A percentile compares a stretch with the other conserved stretches of the same genome.
Evolutionary conservation across 2,888 invertebrate species (phyloP).

Genomic region (Rapana venosa): DNA sequence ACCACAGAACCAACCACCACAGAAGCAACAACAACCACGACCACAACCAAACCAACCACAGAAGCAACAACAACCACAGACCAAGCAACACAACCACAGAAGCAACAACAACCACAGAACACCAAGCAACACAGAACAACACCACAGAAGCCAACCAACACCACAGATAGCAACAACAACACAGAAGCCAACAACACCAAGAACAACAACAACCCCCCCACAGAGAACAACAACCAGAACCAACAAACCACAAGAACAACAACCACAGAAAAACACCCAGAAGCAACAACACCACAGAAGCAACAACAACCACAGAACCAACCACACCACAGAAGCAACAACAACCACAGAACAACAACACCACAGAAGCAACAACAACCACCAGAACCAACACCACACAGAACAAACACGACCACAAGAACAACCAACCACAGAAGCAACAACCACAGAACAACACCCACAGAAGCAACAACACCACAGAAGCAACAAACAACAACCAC

Average conservation of each 20-base stretch:
- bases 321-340: background rate
- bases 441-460: no score
- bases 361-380: background rate
- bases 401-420: background rate
- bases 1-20: background rate
- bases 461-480: background rate
- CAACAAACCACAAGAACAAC: background rate
- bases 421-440: background rate
- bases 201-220: background rate
- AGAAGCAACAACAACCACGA: background rate
- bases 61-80: background rate
- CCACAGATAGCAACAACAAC: background rate
- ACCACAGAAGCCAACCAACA: background rate
- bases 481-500: conserved; percentile 14
- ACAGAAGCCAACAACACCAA: background rate
- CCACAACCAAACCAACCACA: background rate
- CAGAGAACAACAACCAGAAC: no score
- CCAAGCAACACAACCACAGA: background rate
- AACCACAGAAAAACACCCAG: background rate
- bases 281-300: background rate
- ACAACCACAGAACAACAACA: background rate
- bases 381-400: background rate
- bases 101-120: background rate
- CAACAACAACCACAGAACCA: background rate
- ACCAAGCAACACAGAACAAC: background rate